Percentiles rank a stretch among this genome's conserved stretches.
Conservation (phyloP, 2,797 vertebrate species). For the Lepus townsendii region DNA sequence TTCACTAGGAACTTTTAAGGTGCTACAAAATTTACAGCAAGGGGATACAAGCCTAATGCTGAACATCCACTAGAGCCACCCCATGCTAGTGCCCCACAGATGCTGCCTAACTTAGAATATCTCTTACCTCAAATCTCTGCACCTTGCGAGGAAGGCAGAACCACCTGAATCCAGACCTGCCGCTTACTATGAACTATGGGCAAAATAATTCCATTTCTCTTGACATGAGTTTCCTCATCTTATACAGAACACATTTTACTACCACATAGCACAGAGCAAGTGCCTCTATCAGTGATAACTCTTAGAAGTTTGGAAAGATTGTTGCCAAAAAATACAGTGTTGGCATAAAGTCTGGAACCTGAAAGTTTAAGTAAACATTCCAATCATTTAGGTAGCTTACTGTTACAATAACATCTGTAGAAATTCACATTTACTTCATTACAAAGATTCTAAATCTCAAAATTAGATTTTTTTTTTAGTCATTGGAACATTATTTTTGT, state of each 20-base stretch:
- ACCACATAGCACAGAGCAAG: background rate
- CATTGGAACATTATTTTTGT: background rate
- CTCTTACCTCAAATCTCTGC: background rate
- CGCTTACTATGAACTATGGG: background rate
- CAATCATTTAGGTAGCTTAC: slow-evolving; percentile 5
- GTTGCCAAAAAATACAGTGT: background rate
- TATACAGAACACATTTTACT: background rate
- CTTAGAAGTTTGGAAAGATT: background rate
- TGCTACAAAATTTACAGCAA: background rate
- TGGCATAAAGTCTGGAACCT: slow-evolving; percentile 19
- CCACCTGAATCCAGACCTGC: background rate
- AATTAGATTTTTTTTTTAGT: slow-evolving; percentile 1
- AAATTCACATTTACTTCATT: slow-evolving; percentile 37
- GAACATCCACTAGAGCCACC: too few relatives aligned
- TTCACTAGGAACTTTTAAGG: background rate
- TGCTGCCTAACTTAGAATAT: background rate
- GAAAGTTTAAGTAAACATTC: background rate
- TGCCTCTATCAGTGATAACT: background rate
- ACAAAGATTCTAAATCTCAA: slow-evolving; percentile 44
- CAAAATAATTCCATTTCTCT: slow-evolving; percentile 52
- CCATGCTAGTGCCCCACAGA: background rate
- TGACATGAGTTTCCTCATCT: background rate
- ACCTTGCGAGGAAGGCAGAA: background rate
- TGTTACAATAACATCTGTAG: background rate
- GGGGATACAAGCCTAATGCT: background rate